phyloP scores from a whole-genome alignment of 2,888 invertebrate genomes.

The Acronicta psi region DNA sequence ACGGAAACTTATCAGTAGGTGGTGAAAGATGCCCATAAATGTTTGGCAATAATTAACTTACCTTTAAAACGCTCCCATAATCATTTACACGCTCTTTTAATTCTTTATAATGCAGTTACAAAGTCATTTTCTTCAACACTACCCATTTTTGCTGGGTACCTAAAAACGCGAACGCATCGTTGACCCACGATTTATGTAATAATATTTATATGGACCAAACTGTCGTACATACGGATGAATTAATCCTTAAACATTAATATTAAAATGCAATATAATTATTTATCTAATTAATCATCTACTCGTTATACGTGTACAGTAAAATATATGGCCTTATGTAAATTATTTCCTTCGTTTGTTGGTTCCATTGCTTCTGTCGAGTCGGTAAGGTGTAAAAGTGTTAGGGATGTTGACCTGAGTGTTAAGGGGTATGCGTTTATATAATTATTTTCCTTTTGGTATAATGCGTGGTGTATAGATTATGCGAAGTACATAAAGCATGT shows the following conservation, averaged over 20 bases:
- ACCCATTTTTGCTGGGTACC: conserved; percentile 70
- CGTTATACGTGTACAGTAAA: conserved; percentile 88
- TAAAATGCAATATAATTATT: conserved; percentile 82
- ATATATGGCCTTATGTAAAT: conserved; percentile 89
- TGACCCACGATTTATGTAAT: conserved; percentile 81
- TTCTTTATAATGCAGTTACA: conserved; percentile 30
- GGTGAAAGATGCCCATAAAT: too few species aligned
- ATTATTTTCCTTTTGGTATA: conserved; percentile 68
- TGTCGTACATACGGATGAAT: conserved; percentile 87
- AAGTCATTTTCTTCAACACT: conserved; percentile 24
- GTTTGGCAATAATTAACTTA: conserved; percentile 24
- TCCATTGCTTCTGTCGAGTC: conserved; percentile 80
- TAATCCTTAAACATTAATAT: conserved; percentile 85
- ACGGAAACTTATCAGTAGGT: too few species aligned
- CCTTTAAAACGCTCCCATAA: conserved; percentile 14
- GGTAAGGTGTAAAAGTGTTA: conserved; percentile 71
- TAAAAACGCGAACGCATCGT: conserved; percentile 73
- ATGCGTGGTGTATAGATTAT: conserved; percentile 77
- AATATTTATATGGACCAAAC: conserved; percentile 89
- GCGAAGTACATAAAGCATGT: conserved; percentile 74
- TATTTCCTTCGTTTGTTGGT: conserved; percentile 81
- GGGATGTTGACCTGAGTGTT: conserved; percentile 67
- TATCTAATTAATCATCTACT: conserved; percentile 87
- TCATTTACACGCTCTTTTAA: conserved; percentile 34
- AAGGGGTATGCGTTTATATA: conserved; percentile 56